phyloP scores from a whole-genome alignment of 2,113 vertebrate genomes.

The Serilophus lunatus region DNA sequence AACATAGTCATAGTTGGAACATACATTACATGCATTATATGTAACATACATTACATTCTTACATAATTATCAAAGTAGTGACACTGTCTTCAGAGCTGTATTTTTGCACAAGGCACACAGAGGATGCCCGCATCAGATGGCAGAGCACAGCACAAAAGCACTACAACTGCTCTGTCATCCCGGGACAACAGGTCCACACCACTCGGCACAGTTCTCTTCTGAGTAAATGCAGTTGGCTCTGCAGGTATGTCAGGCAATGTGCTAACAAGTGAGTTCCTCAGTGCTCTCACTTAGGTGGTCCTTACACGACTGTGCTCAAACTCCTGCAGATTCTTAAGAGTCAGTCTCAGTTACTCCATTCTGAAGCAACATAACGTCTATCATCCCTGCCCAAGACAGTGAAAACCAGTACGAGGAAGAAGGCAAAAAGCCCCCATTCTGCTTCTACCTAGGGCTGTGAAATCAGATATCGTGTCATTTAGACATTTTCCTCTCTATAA shows the following conservation, averaged over 20 bases:
- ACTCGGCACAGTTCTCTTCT: not conserved
- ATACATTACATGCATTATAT: not conserved
- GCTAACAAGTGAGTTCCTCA: not conserved
- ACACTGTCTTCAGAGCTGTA: not conserved
- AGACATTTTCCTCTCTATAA: not conserved
- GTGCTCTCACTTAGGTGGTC: not conserved
- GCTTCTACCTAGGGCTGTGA: not conserved
- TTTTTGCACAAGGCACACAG: accelerated
- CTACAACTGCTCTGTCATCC: not conserved
- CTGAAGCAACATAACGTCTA: not conserved
- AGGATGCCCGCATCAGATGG: not conserved
- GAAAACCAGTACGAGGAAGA: not conserved
- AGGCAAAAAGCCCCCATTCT: not conserved
- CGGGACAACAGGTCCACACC: accelerated
- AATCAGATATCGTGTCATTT: too few species aligned
- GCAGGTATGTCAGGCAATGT: accelerated
- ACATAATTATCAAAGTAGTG: not conserved
- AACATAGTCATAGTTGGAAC: not conserved
- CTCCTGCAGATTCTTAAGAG: not conserved
- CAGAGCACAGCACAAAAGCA: not conserved
- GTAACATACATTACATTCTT: not conserved
- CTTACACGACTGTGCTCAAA: not conserved
- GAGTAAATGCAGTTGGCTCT: accelerated
- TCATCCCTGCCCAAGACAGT: accelerated
- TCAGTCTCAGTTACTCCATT: not conserved